phyloP scores from a whole-genome alignment of 1,140 invertebrate genomes.

The Cephus cinctus region DNA sequence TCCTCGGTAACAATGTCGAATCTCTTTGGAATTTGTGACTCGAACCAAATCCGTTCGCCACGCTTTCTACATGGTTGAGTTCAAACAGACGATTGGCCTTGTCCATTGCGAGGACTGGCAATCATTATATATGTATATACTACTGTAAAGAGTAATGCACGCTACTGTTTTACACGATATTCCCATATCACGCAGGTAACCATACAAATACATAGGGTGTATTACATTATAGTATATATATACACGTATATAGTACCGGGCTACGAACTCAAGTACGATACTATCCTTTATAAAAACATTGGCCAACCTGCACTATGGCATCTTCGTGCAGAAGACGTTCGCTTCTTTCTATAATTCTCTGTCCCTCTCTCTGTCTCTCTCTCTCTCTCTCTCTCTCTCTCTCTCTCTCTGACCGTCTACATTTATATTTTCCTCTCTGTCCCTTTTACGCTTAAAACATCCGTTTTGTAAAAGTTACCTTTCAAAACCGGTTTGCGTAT shows the following conservation, averaged over 20 bases:
- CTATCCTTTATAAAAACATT: slow-evolving; percentile 23
- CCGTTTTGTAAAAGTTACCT: slow-evolving; percentile 37
- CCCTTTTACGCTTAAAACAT: slow-evolving; percentile 28
- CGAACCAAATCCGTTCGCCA: slow-evolving; percentile 19
- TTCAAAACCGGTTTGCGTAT: slow-evolving; percentile 34
- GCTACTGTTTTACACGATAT: slow-evolving; percentile 18
- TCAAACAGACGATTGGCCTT: slow-evolving; percentile 21
- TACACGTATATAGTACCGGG: background rate
- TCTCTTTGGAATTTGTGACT: background rate
- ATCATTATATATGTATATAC: slow-evolving; percentile 7
- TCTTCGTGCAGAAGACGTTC: no score
- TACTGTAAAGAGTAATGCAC: background rate
- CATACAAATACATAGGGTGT: background rate
- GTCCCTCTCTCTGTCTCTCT: slow-evolving; percentile 1
- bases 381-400: slow-evolving; percentile 2
- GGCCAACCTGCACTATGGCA: slow-evolving; percentile 6
- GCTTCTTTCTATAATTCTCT: slow-evolving; percentile 7
- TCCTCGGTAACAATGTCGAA: background rate
- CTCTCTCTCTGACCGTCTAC: background rate
- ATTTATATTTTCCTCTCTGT: background rate
- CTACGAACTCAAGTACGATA: slow-evolving; percentile 2
- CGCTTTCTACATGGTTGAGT: slow-evolving; percentile 22
- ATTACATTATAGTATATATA: slow-evolving; percentile 9
- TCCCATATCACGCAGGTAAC: no score
- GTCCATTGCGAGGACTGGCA: slow-evolving; percentile 16